Conservation (phyloP, 92 coral and sea anemone species). For the Umimayanthus chanpuru region DNA sequence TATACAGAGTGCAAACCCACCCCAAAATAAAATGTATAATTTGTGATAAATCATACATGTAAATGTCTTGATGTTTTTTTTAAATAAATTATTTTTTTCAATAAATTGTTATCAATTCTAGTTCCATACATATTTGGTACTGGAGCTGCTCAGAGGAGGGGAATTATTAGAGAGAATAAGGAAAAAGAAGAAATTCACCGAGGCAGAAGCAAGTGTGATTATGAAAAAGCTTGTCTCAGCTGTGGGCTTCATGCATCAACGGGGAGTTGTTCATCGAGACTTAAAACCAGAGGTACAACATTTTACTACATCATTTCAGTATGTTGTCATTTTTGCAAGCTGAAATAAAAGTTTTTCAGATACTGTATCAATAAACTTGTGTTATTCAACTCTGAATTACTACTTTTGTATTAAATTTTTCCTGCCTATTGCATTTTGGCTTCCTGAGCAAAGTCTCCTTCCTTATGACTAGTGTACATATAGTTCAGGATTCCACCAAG, state of each 20-base stretch:
- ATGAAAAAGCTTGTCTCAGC: conserved; percentile 88
- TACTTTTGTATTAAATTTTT: too few species aligned
- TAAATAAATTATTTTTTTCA: background rate
- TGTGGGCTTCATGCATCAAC: conserved; percentile 90
- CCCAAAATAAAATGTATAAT: too few species aligned
- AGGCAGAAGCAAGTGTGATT: conserved; percentile 91
- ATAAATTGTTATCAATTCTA: conserved; percentile 19
- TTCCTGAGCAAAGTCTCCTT: too few species aligned
- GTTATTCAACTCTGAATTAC: too few species aligned
- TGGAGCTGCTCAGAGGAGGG: conserved; percentile 95
- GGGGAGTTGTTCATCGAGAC: conserved; percentile 98
- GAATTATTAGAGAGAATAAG: conserved; percentile 92
- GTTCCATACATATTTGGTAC: conserved; percentile 91
- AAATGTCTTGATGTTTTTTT: background rate
- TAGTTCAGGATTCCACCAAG: too few species aligned
- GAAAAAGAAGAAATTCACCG: conserved; percentile 92
- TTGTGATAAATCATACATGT: too few species aligned
- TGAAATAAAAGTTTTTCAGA: background rate
- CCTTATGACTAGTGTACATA: too few species aligned
- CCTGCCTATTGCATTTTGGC: too few species aligned
- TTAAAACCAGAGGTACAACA: conserved; percentile 94
- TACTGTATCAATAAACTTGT: too few species aligned
- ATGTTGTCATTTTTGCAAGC: background rate
- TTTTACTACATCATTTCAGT: background rate
- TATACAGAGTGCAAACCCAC: too few species aligned